These are phyloP conservation scores for Tetrapedia diversipes DNA, from an alignment of 2,888 invertebrate species.

Conservation along the genomic window DNA sequence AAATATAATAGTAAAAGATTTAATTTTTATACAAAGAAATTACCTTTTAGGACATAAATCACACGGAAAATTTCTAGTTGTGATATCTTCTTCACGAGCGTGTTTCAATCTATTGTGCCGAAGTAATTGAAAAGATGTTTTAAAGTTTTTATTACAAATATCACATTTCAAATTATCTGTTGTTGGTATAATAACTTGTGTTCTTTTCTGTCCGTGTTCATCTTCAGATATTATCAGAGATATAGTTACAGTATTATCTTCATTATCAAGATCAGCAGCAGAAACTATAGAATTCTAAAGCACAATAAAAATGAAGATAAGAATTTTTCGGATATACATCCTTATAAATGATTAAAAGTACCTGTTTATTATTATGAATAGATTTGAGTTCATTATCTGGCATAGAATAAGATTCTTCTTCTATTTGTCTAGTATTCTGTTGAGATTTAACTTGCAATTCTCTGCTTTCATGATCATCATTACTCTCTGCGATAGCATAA, in stretches of 20 bases:
- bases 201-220: constrained; percentile 82
- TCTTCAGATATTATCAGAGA: constrained; percentile 82
- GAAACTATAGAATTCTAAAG: constrained; percentile 66
- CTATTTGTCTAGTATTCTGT: constrained; percentile 56
- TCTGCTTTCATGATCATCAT: constrained; percentile 75
- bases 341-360: constrained; percentile 34
- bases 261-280: constrained; percentile 76
- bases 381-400: constrained; percentile 73
- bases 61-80: constrained; percentile 81
- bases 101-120: constrained; percentile 81
- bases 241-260: constrained; percentile 82
- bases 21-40: not conserved
- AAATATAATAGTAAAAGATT: not conserved
- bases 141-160: constrained; percentile 84
- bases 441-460: constrained; percentile 68
- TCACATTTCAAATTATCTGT: constrained; percentile 82
- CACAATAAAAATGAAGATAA: constrained; percentile 14
- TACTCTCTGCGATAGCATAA: constrained; percentile 79
- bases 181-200: constrained; percentile 83
- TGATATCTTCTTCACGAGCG: constrained; percentile 81
- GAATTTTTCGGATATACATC: not conserved
- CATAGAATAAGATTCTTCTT: constrained; percentile 71
- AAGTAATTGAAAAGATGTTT: constrained; percentile 81
- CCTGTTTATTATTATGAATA: constrained; percentile 67
- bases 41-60: constrained; percentile 81